phyloP scores from a whole-genome alignment of 2,888 invertebrate species.

The Villa cingulata region DNA sequence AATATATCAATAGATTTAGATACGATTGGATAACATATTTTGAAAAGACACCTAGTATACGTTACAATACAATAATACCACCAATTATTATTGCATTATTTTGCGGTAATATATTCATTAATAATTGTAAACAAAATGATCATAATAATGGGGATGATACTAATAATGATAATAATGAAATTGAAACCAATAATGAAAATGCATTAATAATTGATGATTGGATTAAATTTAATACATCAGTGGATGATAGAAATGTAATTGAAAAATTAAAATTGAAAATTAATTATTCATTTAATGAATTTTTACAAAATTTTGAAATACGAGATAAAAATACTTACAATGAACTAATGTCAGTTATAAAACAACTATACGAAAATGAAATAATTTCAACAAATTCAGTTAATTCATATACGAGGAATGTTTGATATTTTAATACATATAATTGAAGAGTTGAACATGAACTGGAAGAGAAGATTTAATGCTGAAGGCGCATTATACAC shows the following conservation, averaged over 20 bases:
- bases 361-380: too few relatives aligned
- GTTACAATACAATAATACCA: conserved; percentile 68
- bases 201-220: conserved; percentile 61
- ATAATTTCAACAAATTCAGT: too few relatives aligned
- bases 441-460: too few relatives aligned
- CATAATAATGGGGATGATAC: conserved; percentile 25
- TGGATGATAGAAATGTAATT: conserved; percentile 48
- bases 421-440: too few relatives aligned
- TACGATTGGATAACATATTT: conserved; percentile 83
- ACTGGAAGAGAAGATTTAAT: too few relatives aligned
- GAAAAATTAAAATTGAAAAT: conserved; percentile 59
- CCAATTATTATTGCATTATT: conserved; percentile 68
- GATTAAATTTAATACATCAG: conserved; percentile 56
- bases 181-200: conserved; percentile 6
- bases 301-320: conserved; percentile 14
- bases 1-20: conserved; percentile 39
- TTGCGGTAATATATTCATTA: conserved; percentile 30
- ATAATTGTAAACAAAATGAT: conserved; percentile 23
- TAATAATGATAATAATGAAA: conserved; percentile 6
- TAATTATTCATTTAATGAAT: conserved; percentile 49
- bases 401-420: too few relatives aligned
- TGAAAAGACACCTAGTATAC: conserved; percentile 67
- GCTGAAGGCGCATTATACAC: too few relatives aligned
- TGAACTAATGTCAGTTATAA: too few relatives aligned
- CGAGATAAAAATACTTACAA: too few relatives aligned